Percentiles rank a stretch among this genome's conserved stretches.
These are phyloP conservation scores for Odontamblyopus rebecca DNA, from an alignment of 2,797 vertebrate species.

Conservation along the genomic window DNA sequence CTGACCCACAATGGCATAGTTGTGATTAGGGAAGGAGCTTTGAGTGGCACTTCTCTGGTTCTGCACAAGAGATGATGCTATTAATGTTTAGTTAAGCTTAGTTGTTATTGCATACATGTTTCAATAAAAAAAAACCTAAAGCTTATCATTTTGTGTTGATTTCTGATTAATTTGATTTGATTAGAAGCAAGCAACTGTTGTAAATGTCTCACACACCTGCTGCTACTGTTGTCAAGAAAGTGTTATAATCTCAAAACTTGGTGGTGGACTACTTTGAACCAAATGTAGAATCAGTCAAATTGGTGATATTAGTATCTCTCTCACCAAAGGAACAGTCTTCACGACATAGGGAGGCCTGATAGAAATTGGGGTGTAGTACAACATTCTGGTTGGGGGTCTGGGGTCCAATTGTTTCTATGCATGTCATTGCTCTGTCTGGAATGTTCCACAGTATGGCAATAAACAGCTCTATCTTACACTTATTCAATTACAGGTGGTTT, in stretches of 20 bases:
- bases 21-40: conserved; percentile 9
- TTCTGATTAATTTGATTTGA: neutral
- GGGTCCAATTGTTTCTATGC: too few relatives aligned
- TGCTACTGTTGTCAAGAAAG: neutral
- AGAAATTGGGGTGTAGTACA: too few relatives aligned
- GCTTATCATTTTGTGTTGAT: conserved; percentile 10
- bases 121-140: conserved; percentile 15
- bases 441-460: too few relatives aligned
- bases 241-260: conserved; percentile 59
- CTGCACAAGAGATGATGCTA: neutral
- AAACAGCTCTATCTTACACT: too few relatives aligned
- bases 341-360: neutral
- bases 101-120: conserved; percentile 15
- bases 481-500: too few relatives aligned
- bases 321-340: conserved; percentile 51
- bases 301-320: conserved; percentile 8
- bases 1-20: conserved; percentile 1
- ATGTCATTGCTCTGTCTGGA: too few relatives aligned
- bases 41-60: neutral
- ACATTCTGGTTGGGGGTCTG: too few relatives aligned
- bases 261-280: conserved; percentile 30
- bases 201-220: neutral
- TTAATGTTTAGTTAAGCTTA: conserved; percentile 7
- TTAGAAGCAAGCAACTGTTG: neutral
- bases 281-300: conserved; percentile 48